Evolutionary conservation across 2,888 invertebrate genomes (phyloP).

Genomic region (Mystacides longicornis): DNA sequence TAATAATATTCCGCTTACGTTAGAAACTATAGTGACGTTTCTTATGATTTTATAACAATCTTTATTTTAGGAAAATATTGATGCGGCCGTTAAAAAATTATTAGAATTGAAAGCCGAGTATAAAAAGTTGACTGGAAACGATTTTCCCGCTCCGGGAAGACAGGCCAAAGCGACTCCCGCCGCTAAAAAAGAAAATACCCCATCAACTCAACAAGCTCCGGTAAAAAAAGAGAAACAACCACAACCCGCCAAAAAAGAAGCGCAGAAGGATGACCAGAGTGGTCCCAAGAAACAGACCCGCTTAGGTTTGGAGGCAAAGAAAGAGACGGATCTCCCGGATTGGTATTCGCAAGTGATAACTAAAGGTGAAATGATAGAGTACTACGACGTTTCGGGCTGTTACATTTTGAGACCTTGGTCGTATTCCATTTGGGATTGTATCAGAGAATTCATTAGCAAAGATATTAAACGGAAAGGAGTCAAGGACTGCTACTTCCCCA

Average conservation of each 20-base stretch:
- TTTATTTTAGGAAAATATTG: conserved; percentile 37
- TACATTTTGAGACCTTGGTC: conserved; percentile 98
- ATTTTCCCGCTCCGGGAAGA: conserved; percentile 35
- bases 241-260: conserved; percentile 1
- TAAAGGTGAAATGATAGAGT: conserved; percentile 88
- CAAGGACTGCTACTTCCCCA: conserved; percentile 96
- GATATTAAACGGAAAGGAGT: conserved; percentile 90
- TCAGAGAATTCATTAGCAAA: conserved; percentile 76
- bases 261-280: conserved; percentile 38
- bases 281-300: conserved; percentile 82
- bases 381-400: conserved; percentile 98
- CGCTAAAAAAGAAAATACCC: conserved; percentile 20
- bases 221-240: conserved; percentile 19
- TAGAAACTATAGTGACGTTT: too few species aligned
- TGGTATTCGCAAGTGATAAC: conserved; percentile 93
- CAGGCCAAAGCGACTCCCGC: conserved; percentile 31
- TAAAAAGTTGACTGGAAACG: conserved; percentile 51
- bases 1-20: too few species aligned
- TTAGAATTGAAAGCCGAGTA: conserved; percentile 56
- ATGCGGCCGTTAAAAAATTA: conserved; percentile 51
- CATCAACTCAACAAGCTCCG: conserved; percentile 4
- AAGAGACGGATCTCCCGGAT: conserved; percentile 87
- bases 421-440: conserved; percentile 90
- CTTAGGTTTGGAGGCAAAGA: conserved; percentile 87
- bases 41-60: background rate